These are phyloP conservation scores for Meloidogyne floridensis DNA, from an alignment of 1,140 invertebrate genomes.

Conservation along the genomic window DNA sequence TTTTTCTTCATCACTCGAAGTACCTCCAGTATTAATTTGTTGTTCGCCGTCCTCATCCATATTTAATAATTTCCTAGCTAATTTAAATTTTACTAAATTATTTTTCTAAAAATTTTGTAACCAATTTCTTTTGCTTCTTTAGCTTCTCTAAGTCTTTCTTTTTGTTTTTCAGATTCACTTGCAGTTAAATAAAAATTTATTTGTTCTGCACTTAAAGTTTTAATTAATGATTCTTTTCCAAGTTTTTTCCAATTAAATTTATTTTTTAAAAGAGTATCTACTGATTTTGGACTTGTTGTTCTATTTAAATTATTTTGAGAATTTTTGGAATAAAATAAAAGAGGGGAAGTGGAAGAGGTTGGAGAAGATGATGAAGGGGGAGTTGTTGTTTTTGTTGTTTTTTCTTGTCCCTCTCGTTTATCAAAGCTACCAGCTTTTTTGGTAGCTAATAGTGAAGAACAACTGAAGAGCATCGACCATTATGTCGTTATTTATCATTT, in stretches of 20 bases:
- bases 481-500: not conserved
- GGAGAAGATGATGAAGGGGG: too few relatives aligned
- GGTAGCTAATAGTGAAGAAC: not conserved
- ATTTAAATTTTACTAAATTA: not conserved
- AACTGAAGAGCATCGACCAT: constrained; percentile 4
- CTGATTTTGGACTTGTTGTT: not conserved
- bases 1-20: constrained; percentile 18
- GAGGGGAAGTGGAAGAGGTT: not conserved
- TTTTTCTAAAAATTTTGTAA: not conserved
- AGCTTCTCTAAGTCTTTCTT: not conserved
- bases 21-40: not conserved
- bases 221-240: constrained; percentile 46
- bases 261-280: not conserved
- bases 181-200: not conserved
- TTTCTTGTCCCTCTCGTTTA: not conserved
- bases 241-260: constrained; percentile 43
- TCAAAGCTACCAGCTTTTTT: not conserved
- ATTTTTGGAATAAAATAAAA: not conserved
- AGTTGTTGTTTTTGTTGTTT: not conserved
- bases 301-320: not conserved
- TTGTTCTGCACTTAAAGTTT: constrained; percentile 42
- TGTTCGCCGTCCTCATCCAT: not conserved
- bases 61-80: not conserved
- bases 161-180: constrained; percentile 2
- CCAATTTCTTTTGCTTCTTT: constrained; percentile 3